Conservation (phyloP, 2,113 vertebrate species). For the Henicopernis longicauda region DNA sequence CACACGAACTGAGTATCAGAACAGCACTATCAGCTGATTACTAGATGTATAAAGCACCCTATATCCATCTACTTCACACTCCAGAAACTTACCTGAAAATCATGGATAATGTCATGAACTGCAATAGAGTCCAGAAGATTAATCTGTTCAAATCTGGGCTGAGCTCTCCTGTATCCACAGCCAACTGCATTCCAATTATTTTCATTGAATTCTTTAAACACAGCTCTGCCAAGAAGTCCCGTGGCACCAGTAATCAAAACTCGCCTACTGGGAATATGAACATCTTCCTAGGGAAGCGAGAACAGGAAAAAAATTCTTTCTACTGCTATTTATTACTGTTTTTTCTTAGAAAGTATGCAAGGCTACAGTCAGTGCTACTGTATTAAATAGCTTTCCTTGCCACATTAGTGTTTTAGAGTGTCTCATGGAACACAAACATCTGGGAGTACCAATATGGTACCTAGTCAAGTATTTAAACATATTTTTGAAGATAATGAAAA, state of each 20-base stretch:
- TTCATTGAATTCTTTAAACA: slow-evolving; percentile 86
- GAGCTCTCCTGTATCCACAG: slow-evolving; percentile 84
- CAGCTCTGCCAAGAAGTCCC: slow-evolving; percentile 89
- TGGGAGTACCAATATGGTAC: background rate
- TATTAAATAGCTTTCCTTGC: background rate
- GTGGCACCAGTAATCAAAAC: slow-evolving; percentile 91
- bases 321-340: background rate
- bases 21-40: background rate
- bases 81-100: slow-evolving; percentile 81
- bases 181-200: slow-evolving; percentile 84
- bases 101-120: slow-evolving; percentile 79
- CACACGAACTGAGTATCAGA: background rate
- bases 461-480: background rate
- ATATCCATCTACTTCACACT: background rate
- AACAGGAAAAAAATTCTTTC: background rate
- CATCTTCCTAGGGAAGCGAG: slow-evolving; percentile 75
- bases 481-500: background rate
- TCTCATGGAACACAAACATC: background rate
- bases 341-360: background rate
- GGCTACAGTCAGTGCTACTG: background rate
- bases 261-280: slow-evolving; percentile 69
- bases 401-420: background rate
- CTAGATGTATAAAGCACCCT: background rate
- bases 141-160: slow-evolving; percentile 83
- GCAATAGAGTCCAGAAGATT: slow-evolving; percentile 86